Base-by-base conservation (phyloP, 2,797 vertebrate species). In the Caiman crocodilus region DNA sequence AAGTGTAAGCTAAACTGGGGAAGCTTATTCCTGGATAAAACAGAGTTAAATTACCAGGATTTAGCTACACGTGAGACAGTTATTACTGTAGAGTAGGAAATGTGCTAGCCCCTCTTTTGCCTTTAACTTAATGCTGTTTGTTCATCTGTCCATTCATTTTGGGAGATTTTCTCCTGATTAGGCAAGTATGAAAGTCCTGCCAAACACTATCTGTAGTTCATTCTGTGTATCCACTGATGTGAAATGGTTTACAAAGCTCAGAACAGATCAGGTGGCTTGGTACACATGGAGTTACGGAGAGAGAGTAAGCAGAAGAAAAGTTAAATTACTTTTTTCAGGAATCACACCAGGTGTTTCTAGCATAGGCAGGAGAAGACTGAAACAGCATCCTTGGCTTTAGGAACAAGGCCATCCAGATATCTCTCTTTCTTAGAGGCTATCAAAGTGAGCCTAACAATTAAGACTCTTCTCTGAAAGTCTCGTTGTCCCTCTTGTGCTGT, bases 111-210 rank as follows among this genome's bases (percentile, higher is more conserved):
- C 42, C 42, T 10, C 42, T 50, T 50, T 10, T 50, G 42, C 42
- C 42, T 50, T 50, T 85, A 73, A 15, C 14, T 90, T 84, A 50
- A 42, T 25, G 1, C n/a, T 93, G 0, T 23, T 50, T 74, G 69
- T 93, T 50, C 42, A 50, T 50, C 42, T 50, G 42, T 50, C 42
- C 9, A 42, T 42, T 50, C 42, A 50, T 50, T 50, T 84, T 65
- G 21, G 55, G 15, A 64, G 60, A 64, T 85, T 94, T 91, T 92
- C 64, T 93, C 3, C 21, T 59, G 64, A 63, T 74, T 90, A 76
- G 30, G 23, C 81, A 90, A 88, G n/a, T 28, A 28, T 20, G 76
- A 50, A 20, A 7, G 2, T 25, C 14, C 83, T 92, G 26, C 50
- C 78, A 86, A 87, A 76, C 80, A 82, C 35, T 50, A 50, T 50